phyloP scores from a whole-genome alignment of 2,797 vertebrate species.

The Silurus aristotelis region DNA sequence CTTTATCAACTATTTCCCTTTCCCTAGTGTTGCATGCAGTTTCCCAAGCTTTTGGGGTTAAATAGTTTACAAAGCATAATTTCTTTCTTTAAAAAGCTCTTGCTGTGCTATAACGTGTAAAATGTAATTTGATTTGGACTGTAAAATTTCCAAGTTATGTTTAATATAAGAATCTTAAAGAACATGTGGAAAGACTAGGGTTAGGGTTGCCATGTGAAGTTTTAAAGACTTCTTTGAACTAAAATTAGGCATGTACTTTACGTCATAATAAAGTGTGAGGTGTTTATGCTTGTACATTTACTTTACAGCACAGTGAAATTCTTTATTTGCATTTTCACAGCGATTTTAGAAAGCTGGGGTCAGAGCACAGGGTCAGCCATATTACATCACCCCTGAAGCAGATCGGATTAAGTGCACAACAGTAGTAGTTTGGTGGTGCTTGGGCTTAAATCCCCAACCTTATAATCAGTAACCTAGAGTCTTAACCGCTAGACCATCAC shows the following conservation, averaged over 20 bases:
- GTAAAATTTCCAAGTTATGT: not conserved
- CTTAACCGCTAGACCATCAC: too few species aligned
- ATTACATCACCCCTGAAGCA: too few species aligned
- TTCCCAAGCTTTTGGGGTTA: constrained; percentile 49
- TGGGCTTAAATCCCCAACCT: too few species aligned
- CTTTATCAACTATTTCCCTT: constrained; percentile 49
- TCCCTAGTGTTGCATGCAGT: constrained; percentile 35
- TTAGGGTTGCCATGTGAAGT: too few species aligned
- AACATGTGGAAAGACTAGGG: not conserved
- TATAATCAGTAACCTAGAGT: too few species aligned
- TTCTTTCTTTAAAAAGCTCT: constrained; percentile 17
- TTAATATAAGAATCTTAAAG: constrained; percentile 42
- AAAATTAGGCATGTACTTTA: not conserved
- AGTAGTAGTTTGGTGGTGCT: too few species aligned
- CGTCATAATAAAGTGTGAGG: not conserved
- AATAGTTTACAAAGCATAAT: constrained; percentile 31
- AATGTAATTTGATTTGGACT: not conserved
- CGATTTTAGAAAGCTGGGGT: too few species aligned
- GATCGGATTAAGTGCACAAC: too few species aligned
- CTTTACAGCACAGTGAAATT: too few species aligned
- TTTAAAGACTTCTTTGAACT: not conserved
- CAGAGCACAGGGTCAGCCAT: too few species aligned
- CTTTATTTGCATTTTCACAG: too few species aligned
- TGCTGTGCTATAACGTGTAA: not conserved
- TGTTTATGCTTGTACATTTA: too few species aligned